Evolutionary conservation across 2,797 vertebrate species (phyloP), one percentile per base, ranked within the genome.

Genomic region (Sitta carolinensis): DNA sequence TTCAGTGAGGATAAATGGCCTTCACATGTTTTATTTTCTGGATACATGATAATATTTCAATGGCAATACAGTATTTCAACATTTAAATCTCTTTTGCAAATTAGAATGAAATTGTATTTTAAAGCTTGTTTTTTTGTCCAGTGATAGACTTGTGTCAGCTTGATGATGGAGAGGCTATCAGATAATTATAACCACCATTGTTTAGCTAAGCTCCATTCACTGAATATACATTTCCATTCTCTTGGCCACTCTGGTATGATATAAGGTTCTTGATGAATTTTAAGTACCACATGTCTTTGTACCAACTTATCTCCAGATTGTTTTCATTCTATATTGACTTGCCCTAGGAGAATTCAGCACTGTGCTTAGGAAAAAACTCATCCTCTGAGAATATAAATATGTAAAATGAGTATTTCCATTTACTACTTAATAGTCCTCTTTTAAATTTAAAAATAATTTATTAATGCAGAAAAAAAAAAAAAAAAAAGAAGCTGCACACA

Each of bases 291-390:
- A 8, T 29, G 15, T 50, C 11, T 54, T 55, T 30, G 15, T 48
- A 67, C 18, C 27, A 69, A 16, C 16, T 13, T 70, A 5, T 30
- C 26, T 73, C 22, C 58, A 59, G n/a, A 13, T 42, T 42, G 30
- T 67, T 72, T 51, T 50, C 45, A 38, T 38, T 43, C 9, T 48
- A 16, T 58, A 12, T 17, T 58, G 27, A 26, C 32, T 69, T 23
- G 8, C 4, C 22, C 19, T 19, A 21, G 22, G 34, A 57, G 59
- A 16, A 5, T n/a, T 52, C 25, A 52, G 7, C 29, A 18, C 7
- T 25, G 16, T 36, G 29, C 8, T 42, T 78, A 34, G 32, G 73
- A 61, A 69, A 69, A 55, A 1, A 5, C 1, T 0, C 1, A 0
- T 38, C 3, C 6, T 21, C 9, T 22, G 12, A 8, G 7, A 73